These are phyloP conservation scores for Galaxias olidus DNA, from an alignment of 2,797 vertebrate species.

Conservation along the genomic window DNA sequence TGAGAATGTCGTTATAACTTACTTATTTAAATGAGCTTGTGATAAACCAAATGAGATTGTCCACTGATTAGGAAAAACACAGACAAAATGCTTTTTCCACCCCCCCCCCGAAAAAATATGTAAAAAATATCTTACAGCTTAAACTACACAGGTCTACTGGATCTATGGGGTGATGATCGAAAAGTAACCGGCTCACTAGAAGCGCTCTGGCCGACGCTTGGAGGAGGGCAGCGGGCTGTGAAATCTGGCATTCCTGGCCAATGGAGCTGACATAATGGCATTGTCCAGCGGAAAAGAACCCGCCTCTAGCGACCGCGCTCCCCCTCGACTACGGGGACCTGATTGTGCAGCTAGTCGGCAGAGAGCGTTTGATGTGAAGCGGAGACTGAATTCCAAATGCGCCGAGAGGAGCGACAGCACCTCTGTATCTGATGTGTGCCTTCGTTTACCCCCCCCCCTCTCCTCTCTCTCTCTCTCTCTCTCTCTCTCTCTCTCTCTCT, in stretches of 20 bases:
- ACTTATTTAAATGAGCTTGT: too few species aligned
- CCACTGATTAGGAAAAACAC: too few species aligned
- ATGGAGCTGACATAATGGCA: slow-evolving; percentile 91
- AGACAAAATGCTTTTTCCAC: too few species aligned
- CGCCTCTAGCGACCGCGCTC: slow-evolving; percentile 77
- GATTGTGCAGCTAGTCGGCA: slow-evolving; percentile 83
- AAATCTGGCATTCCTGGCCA: slow-evolving; percentile 92
- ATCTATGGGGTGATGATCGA: too few species aligned
- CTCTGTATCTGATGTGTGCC: slow-evolving; percentile 28
- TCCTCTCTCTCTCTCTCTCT: slow-evolving; percentile 13
- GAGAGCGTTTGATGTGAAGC: slow-evolving; percentile 78
- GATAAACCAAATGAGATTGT: too few species aligned
- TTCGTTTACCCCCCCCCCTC: slow-evolving; percentile 23
- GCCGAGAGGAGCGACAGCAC: slow-evolving; percentile 65
- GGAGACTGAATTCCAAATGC: slow-evolving; percentile 79
- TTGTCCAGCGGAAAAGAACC: slow-evolving; percentile 84
- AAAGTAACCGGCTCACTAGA: slow-evolving; percentile 36
- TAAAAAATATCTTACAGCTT: too few species aligned
- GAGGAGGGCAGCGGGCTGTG: slow-evolving; percentile 83
- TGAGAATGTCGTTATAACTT: too few species aligned
- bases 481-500: neutral
- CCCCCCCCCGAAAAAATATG: too few species aligned
- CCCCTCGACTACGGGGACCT: slow-evolving; percentile 73
- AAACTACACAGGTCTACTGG: too few species aligned
- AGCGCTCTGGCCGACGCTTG: slow-evolving; percentile 61